phyloP scores from a whole-genome alignment of 1,140 invertebrate species.

The Homalodisca vitripennis region DNA sequence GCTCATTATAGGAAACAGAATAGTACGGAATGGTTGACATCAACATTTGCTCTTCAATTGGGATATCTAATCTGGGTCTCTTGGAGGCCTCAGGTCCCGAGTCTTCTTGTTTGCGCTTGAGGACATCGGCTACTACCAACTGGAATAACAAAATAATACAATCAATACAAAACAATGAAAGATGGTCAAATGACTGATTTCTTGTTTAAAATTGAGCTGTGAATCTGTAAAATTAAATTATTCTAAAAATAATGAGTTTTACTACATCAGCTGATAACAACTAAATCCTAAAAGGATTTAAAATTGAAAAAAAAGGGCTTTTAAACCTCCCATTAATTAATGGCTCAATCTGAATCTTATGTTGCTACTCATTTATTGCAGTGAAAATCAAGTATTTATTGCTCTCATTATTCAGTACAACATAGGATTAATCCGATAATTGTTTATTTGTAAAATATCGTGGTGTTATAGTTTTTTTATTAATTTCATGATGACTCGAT shows the following conservation, averaged over 20 bases:
- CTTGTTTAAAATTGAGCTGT: background rate
- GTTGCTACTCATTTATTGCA: too few relatives aligned
- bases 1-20: conserved; percentile 40
- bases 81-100: conserved; percentile 22
- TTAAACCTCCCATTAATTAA: too few relatives aligned
- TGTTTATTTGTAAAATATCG: too few relatives aligned
- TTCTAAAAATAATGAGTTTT: background rate
- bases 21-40: conserved; percentile 40
- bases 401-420: too few relatives aligned
- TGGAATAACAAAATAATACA: conserved; percentile 3
- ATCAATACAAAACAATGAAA: background rate
- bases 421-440: too few relatives aligned
- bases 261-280: background rate
- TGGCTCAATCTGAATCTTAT: too few relatives aligned
- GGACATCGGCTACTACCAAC: conserved; percentile 39
- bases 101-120: conserved; percentile 34
- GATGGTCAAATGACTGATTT: background rate
- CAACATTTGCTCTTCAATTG: conserved; percentile 40
- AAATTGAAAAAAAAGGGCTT: too few relatives aligned
- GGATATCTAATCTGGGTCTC: conserved; percentile 38
- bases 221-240: background rate
- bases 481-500: too few relatives aligned
- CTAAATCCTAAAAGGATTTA: background rate
- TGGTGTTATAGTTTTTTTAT: too few relatives aligned
- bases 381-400: too few relatives aligned